These are phyloP conservation scores for Tanytarsus gracilentus DNA, from an alignment of 2,888 invertebrate genomes.

Conservation along the genomic window DNA sequence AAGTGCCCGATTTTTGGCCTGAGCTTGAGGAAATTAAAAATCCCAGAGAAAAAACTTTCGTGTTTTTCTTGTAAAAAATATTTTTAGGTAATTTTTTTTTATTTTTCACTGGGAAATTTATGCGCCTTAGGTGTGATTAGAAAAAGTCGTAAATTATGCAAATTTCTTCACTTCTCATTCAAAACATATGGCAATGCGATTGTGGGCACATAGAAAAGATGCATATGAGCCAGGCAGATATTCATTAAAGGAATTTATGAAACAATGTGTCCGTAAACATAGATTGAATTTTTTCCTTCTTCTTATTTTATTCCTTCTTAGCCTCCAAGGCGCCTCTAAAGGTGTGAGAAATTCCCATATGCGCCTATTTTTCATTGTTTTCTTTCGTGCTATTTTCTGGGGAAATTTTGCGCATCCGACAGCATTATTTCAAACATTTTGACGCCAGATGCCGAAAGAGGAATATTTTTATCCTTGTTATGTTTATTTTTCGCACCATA, in stretches of 20 bases:
- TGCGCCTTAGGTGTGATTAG: neutral
- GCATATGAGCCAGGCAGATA: too few relatives aligned
- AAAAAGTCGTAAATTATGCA: constrained; percentile 12
- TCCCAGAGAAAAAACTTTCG: too few relatives aligned
- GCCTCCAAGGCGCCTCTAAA: constrained; percentile 17
- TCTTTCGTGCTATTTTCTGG: neutral
- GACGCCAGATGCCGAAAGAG: constrained; percentile 22
- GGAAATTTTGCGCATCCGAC: neutral
- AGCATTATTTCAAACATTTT: constrained; percentile 19
- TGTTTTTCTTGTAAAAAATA: too few relatives aligned
- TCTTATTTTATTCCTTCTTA: too few relatives aligned
- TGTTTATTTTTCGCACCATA: constrained; percentile 25
- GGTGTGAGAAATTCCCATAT: neutral
- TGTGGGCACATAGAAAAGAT: too few relatives aligned
- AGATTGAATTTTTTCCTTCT: neutral
- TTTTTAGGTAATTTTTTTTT: neutral
- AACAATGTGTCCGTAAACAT: neutral
- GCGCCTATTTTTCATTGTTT: neutral
- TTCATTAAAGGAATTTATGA: constrained; percentile 1
- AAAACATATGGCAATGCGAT: neutral
- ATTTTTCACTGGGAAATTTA: neutral
- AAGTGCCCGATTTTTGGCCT: neutral
- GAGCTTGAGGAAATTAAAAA: too few relatives aligned
- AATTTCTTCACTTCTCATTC: neutral
- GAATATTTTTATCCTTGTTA: neutral